Evolutionary conservation across 2,113 vertebrate species (phyloP).

Genomic region (Centropristis striata): DNA sequence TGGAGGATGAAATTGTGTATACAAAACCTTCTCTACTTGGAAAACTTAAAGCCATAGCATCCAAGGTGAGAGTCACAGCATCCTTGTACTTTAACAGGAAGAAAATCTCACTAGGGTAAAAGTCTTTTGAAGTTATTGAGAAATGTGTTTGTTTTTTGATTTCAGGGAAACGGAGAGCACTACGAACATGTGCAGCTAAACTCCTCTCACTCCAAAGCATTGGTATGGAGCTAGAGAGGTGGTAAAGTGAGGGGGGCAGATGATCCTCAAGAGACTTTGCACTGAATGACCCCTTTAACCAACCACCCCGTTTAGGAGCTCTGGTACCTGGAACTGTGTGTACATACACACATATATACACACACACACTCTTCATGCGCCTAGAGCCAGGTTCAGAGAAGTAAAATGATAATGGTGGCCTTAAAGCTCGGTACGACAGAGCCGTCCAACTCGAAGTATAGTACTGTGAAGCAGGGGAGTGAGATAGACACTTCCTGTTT

Average conservation of each 20-base stretch:
- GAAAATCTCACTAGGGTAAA: not conserved
- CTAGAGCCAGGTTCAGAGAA: conserved; percentile 49
- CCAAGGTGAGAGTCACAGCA: conserved; percentile 88
- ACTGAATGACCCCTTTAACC: conserved; percentile 54
- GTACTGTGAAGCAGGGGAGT: conserved; percentile 46
- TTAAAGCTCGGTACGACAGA: conserved; percentile 66
- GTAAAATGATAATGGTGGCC: conserved; percentile 62
- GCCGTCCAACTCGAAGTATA: conserved; percentile 36
- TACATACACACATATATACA: conserved; percentile 10
- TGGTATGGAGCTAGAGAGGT: conserved; percentile 84
- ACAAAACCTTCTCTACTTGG: conserved; percentile 92
- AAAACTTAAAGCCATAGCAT: conserved; percentile 95
- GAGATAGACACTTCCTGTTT: conserved; percentile 39
- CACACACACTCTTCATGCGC: conserved; percentile 31
- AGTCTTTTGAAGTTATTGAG: not conserved
- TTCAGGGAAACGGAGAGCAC: conserved; percentile 93
- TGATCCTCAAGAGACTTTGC: conserved; percentile 49
- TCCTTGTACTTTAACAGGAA: not conserved
- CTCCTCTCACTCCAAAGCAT: conserved; percentile 93
- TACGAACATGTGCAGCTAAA: conserved; percentile 97
- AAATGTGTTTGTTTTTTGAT: conserved; percentile 56
- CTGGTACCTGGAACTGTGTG: conserved; percentile 59
- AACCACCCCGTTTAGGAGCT: conserved; percentile 53
- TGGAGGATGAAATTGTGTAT: conserved; percentile 96
- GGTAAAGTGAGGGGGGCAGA: conserved; percentile 20